Evolutionary conservation across 2,888 invertebrate species (phyloP), one percentile per base, ranked within the genome.

Genomic region (Campaea margaritaria): DNA sequence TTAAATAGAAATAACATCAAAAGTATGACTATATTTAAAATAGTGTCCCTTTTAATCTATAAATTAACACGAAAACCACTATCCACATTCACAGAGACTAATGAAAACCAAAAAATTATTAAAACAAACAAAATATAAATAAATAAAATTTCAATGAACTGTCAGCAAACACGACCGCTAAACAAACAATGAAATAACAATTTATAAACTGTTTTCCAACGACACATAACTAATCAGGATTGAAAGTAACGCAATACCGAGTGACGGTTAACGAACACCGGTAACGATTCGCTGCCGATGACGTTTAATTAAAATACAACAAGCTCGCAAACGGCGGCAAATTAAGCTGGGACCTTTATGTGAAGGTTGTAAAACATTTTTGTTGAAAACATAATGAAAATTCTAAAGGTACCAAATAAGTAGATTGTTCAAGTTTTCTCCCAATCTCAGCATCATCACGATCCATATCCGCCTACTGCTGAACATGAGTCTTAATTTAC

Each of bases 231-330:
- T 0, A 46, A 46, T 46, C 14, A 47, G 36, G 36, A 16, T 36
- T 36, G 12, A 14, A 16, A 3, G 0, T 13, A 13, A 14, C 47
- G n/a, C 8, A 2, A 16, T 36, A 36, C 34, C 47, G 46, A 47
- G 2, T 14, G 39, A 41, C 13, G 4, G 2, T 34, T 36, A 31
- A 31, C 31, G 31, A 31, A 31, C 31, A 9, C 14, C 43, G 43
- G 21, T 43, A 43, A 43, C 16, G 43, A 27, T 9, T 43, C 38
- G 39, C 28, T 54, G 46, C 12, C 9, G 48, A 27, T 43, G 49
- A 56, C 49, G 44, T 49, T 56, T 28, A 44, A 49, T 56, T 56
- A 56, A 49, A 56, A 56, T 10, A 15, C 9, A 47, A 42, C 41
- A 21, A 54, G 38, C 39, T 46, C 13, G 11, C 15, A 14, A 9